Evolutionary conservation across 2,797 vertebrate species (phyloP), one percentile per base, ranked within the genome.

Genomic region (Phataginus tetradactyla): DNA sequence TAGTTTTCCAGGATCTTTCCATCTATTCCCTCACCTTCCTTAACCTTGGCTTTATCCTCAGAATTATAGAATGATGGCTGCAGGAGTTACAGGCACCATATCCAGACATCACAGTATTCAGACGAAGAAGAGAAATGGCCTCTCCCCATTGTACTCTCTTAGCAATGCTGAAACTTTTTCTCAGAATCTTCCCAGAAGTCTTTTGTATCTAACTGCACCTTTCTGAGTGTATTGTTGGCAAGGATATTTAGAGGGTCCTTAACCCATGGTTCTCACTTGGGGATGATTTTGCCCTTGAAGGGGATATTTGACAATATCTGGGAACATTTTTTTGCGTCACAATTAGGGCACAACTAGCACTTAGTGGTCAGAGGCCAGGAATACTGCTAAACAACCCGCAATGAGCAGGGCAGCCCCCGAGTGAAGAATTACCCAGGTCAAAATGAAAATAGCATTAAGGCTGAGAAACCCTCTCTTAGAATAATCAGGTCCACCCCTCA

Each of bases 401-500:
- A 55, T 29, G 51, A 1, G 27, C 32, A 63, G 3, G 5, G 20
- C 20, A 78, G 9, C 2, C 4, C 3, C 8, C 3, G 5, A 61
- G 9, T 0, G n/a, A 86, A 85, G 8, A 66, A 29, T 25, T 68
- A 17, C 14, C 8, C 12, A 77, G 15, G 3, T 23, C 20, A n/a
- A 94, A 69, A 5, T 45, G 15, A n/a, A 32, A 83, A 1, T 27
- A 86, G 10, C 61, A 11, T 5, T 10, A 27, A 45, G 9, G 1
- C 5, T 7, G 32, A 84, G 27, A 92, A 96, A 78, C 0, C 1
- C 25, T 32, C 0, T 42, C 9, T 78, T 66, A n/a, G 9, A 37
- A 1, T 7, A 74, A 23, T 61, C 34, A 53, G 34, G 21, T 25
- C 23, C 0, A 34, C 1, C 3, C 3, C 2, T 66, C 7, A 1